Conservation (phyloP, 2,888 invertebrate species). For the Caenorhabditis sulstoni region DNA sequence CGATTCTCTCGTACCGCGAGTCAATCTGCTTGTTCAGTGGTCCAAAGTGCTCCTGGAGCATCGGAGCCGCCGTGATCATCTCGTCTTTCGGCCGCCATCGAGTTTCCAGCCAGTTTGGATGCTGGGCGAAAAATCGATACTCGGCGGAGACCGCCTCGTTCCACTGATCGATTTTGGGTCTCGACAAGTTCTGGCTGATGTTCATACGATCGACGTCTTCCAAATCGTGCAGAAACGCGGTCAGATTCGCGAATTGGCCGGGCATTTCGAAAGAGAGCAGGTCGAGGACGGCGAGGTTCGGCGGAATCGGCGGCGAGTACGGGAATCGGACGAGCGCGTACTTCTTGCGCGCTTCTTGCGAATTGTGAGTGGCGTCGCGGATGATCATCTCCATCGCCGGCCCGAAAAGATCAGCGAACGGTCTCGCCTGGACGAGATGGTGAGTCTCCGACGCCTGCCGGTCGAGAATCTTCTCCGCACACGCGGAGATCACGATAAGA, state of each 20-base stretch:
- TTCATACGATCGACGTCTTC: slow-evolving; percentile 2
- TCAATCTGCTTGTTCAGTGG: not conserved
- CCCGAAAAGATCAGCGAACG: slow-evolving; percentile 74
- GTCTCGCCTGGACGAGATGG: slow-evolving; percentile 56
- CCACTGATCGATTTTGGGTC: slow-evolving; percentile 7
- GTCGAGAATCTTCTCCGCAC: slow-evolving; percentile 63
- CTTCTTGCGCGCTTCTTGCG: slow-evolving; percentile 16
- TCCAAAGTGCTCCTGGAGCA: not conserved
- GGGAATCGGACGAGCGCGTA: slow-evolving; percentile 55
- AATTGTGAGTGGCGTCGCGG: slow-evolving; percentile 31
- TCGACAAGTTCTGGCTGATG: slow-evolving; percentile 15
- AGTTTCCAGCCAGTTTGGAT: slow-evolving; percentile 35
- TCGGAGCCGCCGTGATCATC: not conserved
- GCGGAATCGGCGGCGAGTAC: slow-evolving; percentile 60
- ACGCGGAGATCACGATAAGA: slow-evolving; percentile 74
- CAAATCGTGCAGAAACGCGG: slow-evolving; percentile 56
- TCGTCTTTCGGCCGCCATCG: slow-evolving; percentile 32
- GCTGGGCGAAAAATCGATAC: too few relatives aligned
- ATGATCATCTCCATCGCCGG: slow-evolving; percentile 68
- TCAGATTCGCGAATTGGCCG: slow-evolving; percentile 44
- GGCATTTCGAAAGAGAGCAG: slow-evolving; percentile 57
- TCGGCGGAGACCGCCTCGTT: not conserved
- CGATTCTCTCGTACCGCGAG: slow-evolving; percentile 24
- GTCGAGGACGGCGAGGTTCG: slow-evolving; percentile 49
- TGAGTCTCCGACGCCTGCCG: slow-evolving; percentile 26